Evolutionary conservation across 2,888 invertebrate genomes (phyloP).

Genomic region (Epistrophe grossulariae): DNA sequence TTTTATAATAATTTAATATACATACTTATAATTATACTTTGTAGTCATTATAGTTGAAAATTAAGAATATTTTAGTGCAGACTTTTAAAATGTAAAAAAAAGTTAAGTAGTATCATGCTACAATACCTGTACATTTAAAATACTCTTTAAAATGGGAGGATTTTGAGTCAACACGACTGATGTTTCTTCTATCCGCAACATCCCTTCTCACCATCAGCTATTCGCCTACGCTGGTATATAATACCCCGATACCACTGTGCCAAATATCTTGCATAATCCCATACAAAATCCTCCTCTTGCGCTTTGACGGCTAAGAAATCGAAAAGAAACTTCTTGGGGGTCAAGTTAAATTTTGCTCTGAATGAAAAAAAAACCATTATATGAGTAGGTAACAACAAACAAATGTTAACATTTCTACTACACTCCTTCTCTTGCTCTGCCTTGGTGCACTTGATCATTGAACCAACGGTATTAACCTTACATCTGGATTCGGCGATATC

Average conservation of each 20-base stretch:
- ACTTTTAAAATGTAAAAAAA: too few relatives aligned
- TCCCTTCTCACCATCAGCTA: conserved; percentile 87
- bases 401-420: conserved; percentile 44
- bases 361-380: conserved; percentile 58
- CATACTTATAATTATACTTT: too few relatives aligned
- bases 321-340: conserved; percentile 93
- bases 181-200: too few relatives aligned
- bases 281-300: conserved; percentile 91
- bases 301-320: conserved; percentile 97
- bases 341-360: conserved; percentile 87
- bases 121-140: too few relatives aligned
- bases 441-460: conserved; percentile 95
- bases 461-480: conserved; percentile 95
- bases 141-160: too few relatives aligned
- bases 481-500: conserved; percentile 96
- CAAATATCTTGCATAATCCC: conserved; percentile 96
- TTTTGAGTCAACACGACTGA: too few relatives aligned
- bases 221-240: conserved; percentile 89
- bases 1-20: too few relatives aligned
- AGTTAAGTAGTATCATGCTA: too few relatives aligned
- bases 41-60: too few relatives aligned
- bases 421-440: conserved; percentile 94
- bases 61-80: too few relatives aligned
- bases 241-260: conserved; percentile 97
- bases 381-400: not conserved